phyloP scores from a whole-genome alignment of 1,140 invertebrate species.

The Brachionus rotundiformis region DNA sequence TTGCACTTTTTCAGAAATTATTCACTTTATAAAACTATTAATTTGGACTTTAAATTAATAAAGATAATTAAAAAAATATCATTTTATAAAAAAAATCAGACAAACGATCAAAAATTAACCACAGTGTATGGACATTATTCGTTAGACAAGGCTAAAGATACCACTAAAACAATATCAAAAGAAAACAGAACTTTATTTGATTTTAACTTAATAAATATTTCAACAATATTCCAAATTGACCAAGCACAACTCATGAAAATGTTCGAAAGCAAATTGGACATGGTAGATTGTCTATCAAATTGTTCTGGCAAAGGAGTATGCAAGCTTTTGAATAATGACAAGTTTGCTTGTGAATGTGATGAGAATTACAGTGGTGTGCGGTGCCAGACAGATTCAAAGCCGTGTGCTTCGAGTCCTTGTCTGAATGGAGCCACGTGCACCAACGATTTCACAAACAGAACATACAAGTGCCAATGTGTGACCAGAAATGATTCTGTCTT shows the following conservation, averaged over 20 bases:
- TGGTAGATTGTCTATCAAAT: neutral
- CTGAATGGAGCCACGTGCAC: neutral
- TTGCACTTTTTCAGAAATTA: no score
- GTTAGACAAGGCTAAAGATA: no score
- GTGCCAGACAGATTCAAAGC: neutral
- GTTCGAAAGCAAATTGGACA: neutral
- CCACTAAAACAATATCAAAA: no score
- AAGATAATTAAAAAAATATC: no score
- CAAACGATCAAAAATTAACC: no score
- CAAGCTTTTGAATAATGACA: neutral
- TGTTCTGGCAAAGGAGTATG: neutral
- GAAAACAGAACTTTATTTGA: neutral
- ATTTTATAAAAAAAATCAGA: no score
- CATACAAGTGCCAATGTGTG: neutral
- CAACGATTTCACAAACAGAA: neutral
- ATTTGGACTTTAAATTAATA: no score
- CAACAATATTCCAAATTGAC: no score
- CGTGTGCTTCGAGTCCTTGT: slow-evolving; percentile 18
- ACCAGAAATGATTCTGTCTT: neutral
- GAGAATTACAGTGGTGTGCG: neutral
- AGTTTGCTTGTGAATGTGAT: neutral
- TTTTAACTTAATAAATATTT: no score
- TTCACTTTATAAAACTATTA: no score
- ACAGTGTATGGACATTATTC: no score
- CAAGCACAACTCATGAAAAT: no score